Percentiles rank a stretch among this genome's conserved stretches.
phyloP scores from a whole-genome alignment of 1,140 invertebrate genomes.

The Aphaenogaster rudis region DNA sequence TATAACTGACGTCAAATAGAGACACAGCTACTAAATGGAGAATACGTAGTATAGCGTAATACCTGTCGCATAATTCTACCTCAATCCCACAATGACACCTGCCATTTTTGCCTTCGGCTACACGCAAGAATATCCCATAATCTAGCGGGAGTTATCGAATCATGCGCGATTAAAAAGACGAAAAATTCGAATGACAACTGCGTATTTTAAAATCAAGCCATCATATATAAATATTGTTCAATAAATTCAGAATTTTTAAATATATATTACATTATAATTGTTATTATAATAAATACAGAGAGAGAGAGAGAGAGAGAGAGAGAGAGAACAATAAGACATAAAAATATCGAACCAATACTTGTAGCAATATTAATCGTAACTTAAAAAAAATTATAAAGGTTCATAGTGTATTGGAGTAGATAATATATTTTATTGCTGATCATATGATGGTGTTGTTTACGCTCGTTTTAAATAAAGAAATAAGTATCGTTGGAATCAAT shows the following conservation, averaged over 20 bases:
- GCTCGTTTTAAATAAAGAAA: neutral
- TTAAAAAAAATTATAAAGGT: neutral
- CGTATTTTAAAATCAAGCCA: neutral
- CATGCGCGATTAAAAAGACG: neutral
- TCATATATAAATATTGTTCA: neutral
- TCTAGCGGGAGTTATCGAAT: conserved; percentile 46
- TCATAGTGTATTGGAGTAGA: neutral
- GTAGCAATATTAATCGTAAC: neutral
- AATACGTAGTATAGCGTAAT: conserved; percentile 46
- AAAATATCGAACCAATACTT: neutral
- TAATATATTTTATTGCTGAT: neutral
- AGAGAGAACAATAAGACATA: neutral
- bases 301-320: no score
- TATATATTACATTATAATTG: neutral
- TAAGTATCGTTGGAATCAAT: conserved; percentile 1
- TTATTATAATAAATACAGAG: neutral
- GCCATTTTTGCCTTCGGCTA: conserved; percentile 68
- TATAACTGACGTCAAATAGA: neutral
- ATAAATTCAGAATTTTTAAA: neutral
- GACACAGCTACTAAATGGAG: conserved; percentile 11
- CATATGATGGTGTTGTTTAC: neutral
- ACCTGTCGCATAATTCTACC: conserved; percentile 53
- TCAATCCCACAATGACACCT: conserved; percentile 63
- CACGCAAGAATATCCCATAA: conserved; percentile 70
- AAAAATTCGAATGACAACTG: neutral